Evolutionary conservation across 2,113 vertebrate genomes (phyloP).

Genomic region (Leptosomus discolor): DNA sequence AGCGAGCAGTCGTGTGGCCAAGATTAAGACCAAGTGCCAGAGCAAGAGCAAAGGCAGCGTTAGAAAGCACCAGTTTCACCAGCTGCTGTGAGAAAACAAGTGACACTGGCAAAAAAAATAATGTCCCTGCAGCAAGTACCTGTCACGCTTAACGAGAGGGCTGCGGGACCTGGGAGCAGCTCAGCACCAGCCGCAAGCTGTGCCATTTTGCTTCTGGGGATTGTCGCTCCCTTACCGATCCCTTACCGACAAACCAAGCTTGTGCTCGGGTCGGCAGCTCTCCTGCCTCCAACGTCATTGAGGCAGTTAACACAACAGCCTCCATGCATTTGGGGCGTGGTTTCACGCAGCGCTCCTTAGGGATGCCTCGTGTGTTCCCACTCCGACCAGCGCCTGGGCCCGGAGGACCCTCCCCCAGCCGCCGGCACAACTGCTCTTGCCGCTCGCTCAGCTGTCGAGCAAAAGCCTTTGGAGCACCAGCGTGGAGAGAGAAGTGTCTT

Average conservation of each 20-base stretch:
- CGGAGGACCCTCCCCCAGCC: neutral
- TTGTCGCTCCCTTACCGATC: neutral
- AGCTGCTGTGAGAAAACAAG: neutral
- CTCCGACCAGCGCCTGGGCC: too few relatives aligned
- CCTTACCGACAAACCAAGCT: neutral
- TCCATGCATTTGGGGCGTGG: neutral
- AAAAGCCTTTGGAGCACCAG: neutral
- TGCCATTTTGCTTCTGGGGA: neutral
- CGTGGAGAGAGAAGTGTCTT: rapidly evolving
- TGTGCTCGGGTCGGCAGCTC: neutral
- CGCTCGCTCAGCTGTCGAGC: neutral
- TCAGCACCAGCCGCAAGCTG: neutral
- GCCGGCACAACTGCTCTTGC: neutral
- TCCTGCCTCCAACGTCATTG: neutral
- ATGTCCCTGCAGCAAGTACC: neutral
- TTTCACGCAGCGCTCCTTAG: too few relatives aligned
- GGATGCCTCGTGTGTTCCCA: too few relatives aligned
- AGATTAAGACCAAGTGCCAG: neutral
- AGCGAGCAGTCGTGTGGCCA: rapidly evolving
- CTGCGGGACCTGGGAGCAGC: neutral
- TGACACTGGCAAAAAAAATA: neutral
- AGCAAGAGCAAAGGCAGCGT: neutral
- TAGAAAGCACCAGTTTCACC: neutral
- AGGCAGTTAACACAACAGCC: neutral
- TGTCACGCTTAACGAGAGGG: neutral